Evolutionary conservation across 2,888 invertebrate species (phyloP), one percentile per base, ranked within the genome.

Genomic region (Tribolium freemani): DNA sequence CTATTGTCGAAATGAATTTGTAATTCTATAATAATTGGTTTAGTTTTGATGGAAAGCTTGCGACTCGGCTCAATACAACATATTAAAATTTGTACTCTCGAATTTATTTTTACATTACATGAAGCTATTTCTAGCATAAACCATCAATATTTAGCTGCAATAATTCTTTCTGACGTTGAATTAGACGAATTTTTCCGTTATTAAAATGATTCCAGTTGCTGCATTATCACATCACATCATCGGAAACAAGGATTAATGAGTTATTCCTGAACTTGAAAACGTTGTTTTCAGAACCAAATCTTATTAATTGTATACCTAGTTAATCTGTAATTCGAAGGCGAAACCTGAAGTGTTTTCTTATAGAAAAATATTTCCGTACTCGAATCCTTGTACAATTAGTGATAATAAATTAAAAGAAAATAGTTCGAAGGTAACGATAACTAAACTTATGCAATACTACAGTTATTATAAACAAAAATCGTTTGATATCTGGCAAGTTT

Each of bases 151-250:
- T 63, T 63, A 50, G 50, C 21, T 5, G 16, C 10, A 31, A 38
- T 63, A 63, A 63, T 31, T 63, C 51, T 51, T 31, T 16, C 30
- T 50, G 63, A 63, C 51, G 46, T 21, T 5, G 61, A n/a, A 61
- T 11, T 30, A 61, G 48, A 48, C 9, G 13, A 63, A 63, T 31
- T 51, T 63, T 63, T 60, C 60, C 60, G 60, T 60, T 60, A 60
- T 30, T 45, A 46, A 44, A 60, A 31, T 26, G 51, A 3, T 48
- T 46, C 10, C 45, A 16, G 31, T 56, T 56, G 26, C 8, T 10
- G n/a, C 44, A n/a, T 13, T 16, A 44, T 5, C 26, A 60, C 11
- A 48, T 48, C 13, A 16, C 10, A 8, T 11, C 10, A 8, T 11
- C 60, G 60, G 26, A 48, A 26, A 16, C 60, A 26, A n/a, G 46